phyloP scores from a whole-genome alignment of 2,888 invertebrate species.

The Automeris io region DNA sequence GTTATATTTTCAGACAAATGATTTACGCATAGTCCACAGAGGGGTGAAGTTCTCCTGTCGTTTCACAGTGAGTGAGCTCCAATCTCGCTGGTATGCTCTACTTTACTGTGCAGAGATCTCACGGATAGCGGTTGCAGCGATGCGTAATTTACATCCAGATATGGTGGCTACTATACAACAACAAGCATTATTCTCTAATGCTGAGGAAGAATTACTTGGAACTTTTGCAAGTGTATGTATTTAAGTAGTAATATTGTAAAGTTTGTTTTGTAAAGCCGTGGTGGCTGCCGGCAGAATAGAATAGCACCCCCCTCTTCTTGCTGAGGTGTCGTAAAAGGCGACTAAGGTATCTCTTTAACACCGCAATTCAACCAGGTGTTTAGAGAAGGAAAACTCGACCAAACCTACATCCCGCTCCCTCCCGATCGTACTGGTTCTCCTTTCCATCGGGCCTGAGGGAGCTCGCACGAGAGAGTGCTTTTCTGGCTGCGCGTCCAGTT shows the following conservation, averaged over 20 bases:
- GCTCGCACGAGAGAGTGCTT: too few species aligned
- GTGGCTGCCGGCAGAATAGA: too few species aligned
- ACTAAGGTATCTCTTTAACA: too few species aligned
- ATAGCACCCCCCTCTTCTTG: too few species aligned
- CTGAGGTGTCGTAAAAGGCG: too few species aligned
- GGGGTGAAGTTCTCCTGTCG: slow-evolving; percentile 97
- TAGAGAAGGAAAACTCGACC: too few species aligned
- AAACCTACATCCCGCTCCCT: too few species aligned
- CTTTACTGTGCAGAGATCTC: slow-evolving; percentile 97
- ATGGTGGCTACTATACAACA: slow-evolving; percentile 91
- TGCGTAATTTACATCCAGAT: slow-evolving; percentile 95
- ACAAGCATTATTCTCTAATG: slow-evolving; percentile 91
- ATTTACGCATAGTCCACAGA: slow-evolving; percentile 88
- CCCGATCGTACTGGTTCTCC: too few species aligned
- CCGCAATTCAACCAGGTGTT: too few species aligned
- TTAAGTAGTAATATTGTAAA: not conserved
- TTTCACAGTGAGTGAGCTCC: slow-evolving; percentile 94
- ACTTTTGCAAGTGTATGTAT: slow-evolving; percentile 81
- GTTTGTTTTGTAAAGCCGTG: not conserved
- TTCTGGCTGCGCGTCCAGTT: too few species aligned
- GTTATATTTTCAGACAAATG: slow-evolving; percentile 79
- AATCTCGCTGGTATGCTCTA: slow-evolving; percentile 96
- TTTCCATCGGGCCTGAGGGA: too few species aligned
- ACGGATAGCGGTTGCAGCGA: slow-evolving; percentile 92
- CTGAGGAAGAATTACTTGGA: slow-evolving; percentile 91